Evolutionary conservation across 2,888 invertebrate genomes (phyloP).

Genomic region (Orchestes rusci): DNA sequence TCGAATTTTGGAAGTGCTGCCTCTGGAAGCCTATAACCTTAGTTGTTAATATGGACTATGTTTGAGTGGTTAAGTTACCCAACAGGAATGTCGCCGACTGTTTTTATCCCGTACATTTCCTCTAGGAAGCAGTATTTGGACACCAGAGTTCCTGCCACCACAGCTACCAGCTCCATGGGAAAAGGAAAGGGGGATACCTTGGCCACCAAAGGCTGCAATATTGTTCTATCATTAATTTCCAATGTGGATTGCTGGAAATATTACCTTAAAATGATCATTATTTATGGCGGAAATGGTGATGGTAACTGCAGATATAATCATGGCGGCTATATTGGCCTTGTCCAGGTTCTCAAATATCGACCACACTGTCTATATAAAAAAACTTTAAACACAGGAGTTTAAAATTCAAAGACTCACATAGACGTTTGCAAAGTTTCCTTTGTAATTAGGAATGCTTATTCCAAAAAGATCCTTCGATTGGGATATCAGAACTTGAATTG

Average conservation of each 20-base stretch:
- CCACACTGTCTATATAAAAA: conserved; percentile 25
- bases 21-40: conserved; percentile 48
- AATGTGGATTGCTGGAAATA: neutral
- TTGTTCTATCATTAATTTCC: neutral
- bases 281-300: conserved; percentile 54
- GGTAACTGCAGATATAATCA: conserved; percentile 55
- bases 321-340: conserved; percentile 50
- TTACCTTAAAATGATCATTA: conserved; percentile 60
- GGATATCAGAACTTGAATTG: conserved; percentile 62
- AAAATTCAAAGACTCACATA: conserved; percentile 42
- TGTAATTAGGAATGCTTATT: conserved; percentile 48
- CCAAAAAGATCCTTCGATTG: conserved; percentile 60
- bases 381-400: conserved; percentile 1
- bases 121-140: conserved; percentile 54
- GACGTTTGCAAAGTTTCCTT: conserved; percentile 54
- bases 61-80: conserved; percentile 48
- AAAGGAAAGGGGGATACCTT: conserved; percentile 60
- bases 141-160: conserved; percentile 58
- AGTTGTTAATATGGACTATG: too few relatives aligned
- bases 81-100: conserved; percentile 62
- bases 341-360: conserved; percentile 23
- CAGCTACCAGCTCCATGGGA: conserved; percentile 68
- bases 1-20: conserved; percentile 52
- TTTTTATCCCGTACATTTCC: conserved; percentile 46
- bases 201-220: conserved; percentile 49